Percentiles rank a stretch among this genome's conserved stretches.
These are phyloP conservation scores for Oceanodroma tethys DNA, from an alignment of 2,113 vertebrate species.

Conservation along the genomic window DNA sequence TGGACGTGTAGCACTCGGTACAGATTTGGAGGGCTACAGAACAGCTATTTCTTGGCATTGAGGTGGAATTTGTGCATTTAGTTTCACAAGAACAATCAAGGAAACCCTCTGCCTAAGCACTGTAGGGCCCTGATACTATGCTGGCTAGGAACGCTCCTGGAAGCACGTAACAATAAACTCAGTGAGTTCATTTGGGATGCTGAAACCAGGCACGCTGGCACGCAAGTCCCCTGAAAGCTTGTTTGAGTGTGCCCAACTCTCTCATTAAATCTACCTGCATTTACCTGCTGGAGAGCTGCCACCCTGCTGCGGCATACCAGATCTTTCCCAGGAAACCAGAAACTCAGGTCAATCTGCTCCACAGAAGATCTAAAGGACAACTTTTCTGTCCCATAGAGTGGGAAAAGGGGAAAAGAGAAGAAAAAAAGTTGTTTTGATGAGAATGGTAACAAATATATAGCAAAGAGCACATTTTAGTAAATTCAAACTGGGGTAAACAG, in stretches of 20 bases:
- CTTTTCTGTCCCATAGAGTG: no score
- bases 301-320: background rate
- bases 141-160: background rate
- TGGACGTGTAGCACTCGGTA: background rate
- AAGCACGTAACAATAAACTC: background rate
- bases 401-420: background rate
- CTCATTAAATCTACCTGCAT: background rate
- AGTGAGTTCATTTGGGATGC: background rate
- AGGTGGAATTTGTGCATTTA: background rate
- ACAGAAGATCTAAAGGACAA: background rate
- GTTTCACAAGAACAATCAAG: background rate
- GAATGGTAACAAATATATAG: background rate
- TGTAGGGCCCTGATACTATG: background rate
- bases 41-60: background rate
- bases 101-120: background rate
- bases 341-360: fast-evolving
- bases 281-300: background rate
- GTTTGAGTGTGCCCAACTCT: background rate
- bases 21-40: background rate
- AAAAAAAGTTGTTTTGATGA: background rate
- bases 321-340: background rate
- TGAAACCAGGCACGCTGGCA: background rate
- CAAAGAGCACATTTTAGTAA: background rate
- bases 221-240: no score
- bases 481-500: no score